Percentiles rank a stretch among this genome's conserved stretches.
Conservation (phyloP, 2,113 vertebrate genomes). For the Microtus ochrogaster region DNA sequence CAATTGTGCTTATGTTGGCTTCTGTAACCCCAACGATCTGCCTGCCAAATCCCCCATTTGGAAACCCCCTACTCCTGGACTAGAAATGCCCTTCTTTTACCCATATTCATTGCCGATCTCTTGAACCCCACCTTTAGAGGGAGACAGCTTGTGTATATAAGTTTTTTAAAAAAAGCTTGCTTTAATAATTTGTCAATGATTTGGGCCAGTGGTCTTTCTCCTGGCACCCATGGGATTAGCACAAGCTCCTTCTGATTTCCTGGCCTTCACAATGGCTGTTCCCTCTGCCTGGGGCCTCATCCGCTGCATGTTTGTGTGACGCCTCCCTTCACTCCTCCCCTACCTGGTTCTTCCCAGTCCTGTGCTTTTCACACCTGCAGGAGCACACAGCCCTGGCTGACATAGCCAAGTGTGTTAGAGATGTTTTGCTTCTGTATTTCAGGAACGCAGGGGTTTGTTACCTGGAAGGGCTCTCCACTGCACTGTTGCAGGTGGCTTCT, state of each 20-base stretch:
- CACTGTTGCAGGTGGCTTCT: slow-evolving; percentile 6
- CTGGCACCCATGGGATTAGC: neutral
- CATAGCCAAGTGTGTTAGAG: neutral
- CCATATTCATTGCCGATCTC: neutral
- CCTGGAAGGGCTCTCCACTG: neutral
- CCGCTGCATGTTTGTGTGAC: neutral
- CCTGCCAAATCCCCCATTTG: neutral
- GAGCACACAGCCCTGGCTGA: accelerated
- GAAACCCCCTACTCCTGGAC: neutral
- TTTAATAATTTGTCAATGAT: neutral
- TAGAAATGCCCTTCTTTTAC: neutral
- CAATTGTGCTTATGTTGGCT: neutral
- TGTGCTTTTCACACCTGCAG: neutral
- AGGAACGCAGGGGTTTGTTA: neutral
- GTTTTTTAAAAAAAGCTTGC: too few species aligned
- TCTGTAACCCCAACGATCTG: neutral
- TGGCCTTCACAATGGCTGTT: neutral
- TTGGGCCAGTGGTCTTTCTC: neutral
- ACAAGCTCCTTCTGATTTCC: neutral
- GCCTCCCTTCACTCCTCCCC: neutral
- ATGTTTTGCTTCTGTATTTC: neutral
- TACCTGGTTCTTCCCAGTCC: neutral
- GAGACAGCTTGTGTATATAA: neutral
- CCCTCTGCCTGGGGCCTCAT: neutral
- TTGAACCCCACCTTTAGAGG: neutral